Conservation (phyloP, 2,113 vertebrate genomes). For the Pachypanchax playfairii region DNA sequence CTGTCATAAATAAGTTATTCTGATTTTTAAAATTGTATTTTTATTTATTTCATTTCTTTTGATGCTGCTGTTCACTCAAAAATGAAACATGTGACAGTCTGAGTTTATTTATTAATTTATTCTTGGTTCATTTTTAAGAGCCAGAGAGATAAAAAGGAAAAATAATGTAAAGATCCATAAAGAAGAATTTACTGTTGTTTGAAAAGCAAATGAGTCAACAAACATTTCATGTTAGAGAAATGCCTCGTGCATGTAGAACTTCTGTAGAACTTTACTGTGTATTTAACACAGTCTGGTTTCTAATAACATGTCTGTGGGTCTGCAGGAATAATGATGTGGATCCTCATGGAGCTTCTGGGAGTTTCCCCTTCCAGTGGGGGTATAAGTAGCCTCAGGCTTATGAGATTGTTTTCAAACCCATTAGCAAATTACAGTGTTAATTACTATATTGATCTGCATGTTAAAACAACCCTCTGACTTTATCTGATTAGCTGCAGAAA, state of each 20-base stretch:
- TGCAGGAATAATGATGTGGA: conserved; percentile 10
- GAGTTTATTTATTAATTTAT: too few relatives aligned
- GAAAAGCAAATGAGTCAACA: neutral
- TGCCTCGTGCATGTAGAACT: neutral
- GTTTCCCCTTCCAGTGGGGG: neutral
- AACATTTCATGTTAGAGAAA: neutral
- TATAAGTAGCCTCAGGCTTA: conserved; percentile 35
- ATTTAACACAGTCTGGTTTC: conserved; percentile 18
- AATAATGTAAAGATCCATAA: neutral
- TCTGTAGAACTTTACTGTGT: neutral
- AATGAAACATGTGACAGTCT: too few relatives aligned
- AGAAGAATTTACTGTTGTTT: too few relatives aligned
- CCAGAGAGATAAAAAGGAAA: too few relatives aligned
- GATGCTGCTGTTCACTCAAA: too few relatives aligned
- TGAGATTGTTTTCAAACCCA: conserved; percentile 49
- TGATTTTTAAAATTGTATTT: too few relatives aligned
- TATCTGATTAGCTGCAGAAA: neutral
- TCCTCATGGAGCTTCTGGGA: conserved; percentile 17
- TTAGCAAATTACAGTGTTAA: conserved; percentile 54
- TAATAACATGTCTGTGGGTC: conserved; percentile 14
- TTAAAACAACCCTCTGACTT: conserved; percentile 6
- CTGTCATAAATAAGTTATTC: too few relatives aligned
- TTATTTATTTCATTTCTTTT: too few relatives aligned
- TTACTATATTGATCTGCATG: conserved; percentile 53
- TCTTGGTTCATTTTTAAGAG: too few relatives aligned